Evolutionary conservation across 2,113 vertebrate genomes (phyloP).

Genomic region (Acrocephalus kingi): DNA sequence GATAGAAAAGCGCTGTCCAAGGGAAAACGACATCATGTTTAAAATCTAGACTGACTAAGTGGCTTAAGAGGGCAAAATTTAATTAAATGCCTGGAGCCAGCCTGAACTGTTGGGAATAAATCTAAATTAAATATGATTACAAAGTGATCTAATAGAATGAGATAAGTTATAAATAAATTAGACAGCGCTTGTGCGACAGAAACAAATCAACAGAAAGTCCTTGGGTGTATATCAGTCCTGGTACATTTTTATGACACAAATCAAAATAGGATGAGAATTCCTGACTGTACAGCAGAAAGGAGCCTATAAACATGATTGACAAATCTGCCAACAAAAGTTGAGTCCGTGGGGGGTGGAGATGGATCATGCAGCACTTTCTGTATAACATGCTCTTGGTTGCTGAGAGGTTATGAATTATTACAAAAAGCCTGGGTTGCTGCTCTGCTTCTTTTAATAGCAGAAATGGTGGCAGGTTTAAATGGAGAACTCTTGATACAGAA

Average conservation of each 20-base stretch:
- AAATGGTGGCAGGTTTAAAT: neutral
- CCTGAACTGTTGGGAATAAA: conserved; percentile 66
- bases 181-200: neutral
- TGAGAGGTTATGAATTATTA: conserved; percentile 33
- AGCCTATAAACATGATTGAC: conserved; percentile 57
- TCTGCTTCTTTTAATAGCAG: neutral
- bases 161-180: conserved; percentile 65
- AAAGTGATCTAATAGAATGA: conserved; percentile 69
- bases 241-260: conserved; percentile 50
- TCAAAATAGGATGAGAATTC: conserved; percentile 56
- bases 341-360: neutral
- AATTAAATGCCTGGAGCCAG: conserved; percentile 69
- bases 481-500: neutral
- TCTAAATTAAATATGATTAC: conserved; percentile 76
- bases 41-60: conserved; percentile 67
- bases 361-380: neutral
- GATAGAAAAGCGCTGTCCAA: neutral
- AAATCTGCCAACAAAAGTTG: conserved; percentile 54
- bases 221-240: conserved; percentile 33
- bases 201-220: conserved; percentile 53
- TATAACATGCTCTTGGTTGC: neutral
- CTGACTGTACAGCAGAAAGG: neutral
- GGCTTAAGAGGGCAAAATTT: conserved; percentile 65
- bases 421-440: neutral
- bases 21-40: conserved; percentile 36